Evolutionary conservation across 2,888 invertebrate genomes (phyloP).

Genomic region (Meloe dianella): DNA sequence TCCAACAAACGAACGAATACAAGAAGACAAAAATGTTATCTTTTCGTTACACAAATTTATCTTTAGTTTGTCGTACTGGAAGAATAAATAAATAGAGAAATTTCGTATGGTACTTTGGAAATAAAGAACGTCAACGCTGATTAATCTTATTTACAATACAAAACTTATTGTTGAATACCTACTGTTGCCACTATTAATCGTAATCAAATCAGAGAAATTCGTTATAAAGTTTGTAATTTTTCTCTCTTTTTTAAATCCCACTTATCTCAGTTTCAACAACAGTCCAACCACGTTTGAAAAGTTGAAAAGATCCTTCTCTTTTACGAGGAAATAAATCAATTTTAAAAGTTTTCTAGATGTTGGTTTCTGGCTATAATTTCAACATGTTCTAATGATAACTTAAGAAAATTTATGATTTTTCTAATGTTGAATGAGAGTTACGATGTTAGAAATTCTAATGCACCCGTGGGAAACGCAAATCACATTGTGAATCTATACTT

Average conservation of each 20-base stretch:
- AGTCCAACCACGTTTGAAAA: neutral
- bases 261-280: neutral
- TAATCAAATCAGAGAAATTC: neutral
- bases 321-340: neutral
- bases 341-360: neutral
- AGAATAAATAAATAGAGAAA: neutral
- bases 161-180: neutral
- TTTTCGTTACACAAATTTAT: neutral
- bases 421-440: constrained; percentile 19
- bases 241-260: neutral
- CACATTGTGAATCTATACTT: constrained; percentile 28
- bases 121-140: neutral
- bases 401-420: constrained; percentile 24
- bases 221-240: neutral
- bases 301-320: neutral
- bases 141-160: neutral
- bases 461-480: constrained; percentile 44
- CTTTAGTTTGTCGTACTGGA: neutral
- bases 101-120: neutral
- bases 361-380: constrained; percentile 5
- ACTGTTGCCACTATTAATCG: neutral
- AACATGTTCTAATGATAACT: constrained; percentile 21
- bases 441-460: constrained; percentile 32
- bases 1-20: neutral
- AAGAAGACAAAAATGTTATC: constrained; percentile 6